These are phyloP conservation scores for Tribolium madens DNA, from an alignment of 1,140 invertebrate genomes.

Conservation along the genomic window DNA sequence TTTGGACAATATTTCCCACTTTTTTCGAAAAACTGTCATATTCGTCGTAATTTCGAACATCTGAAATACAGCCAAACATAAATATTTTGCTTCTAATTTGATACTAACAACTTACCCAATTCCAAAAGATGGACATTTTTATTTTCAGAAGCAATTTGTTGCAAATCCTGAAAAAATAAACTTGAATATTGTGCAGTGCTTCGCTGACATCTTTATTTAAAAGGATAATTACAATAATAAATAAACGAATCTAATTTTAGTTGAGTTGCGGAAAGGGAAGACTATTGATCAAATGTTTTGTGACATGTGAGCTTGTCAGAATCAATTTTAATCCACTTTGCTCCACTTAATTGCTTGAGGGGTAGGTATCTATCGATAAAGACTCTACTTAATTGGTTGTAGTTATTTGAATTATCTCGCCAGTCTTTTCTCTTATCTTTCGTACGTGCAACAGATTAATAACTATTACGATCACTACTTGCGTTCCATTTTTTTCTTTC, in stretches of 20 bases:
- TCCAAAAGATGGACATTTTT: slow-evolving; percentile 76
- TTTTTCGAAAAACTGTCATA: slow-evolving; percentile 71
- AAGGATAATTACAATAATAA: no score
- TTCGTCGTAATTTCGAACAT: slow-evolving; percentile 74
- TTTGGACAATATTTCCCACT: slow-evolving; percentile 73
- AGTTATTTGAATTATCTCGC: background rate
- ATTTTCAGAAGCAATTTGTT: slow-evolving; percentile 69
- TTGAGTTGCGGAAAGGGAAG: background rate
- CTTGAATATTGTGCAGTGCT: no score
- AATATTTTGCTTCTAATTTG: background rate
- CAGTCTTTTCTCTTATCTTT: background rate
- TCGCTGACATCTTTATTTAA: no score
- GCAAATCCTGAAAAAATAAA: slow-evolving; percentile 75
- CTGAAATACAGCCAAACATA: slow-evolving; percentile 69
- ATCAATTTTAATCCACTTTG: background rate
- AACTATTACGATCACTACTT: background rate
- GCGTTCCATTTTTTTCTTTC: background rate
- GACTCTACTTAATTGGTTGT: background rate
- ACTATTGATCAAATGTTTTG: no score
- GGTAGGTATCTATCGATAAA: background rate
- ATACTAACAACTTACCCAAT: slow-evolving; percentile 70
- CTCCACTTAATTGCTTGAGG: background rate
- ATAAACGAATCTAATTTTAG: slow-evolving; percentile 13
- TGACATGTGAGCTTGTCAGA: background rate
- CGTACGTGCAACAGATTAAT: background rate